These are phyloP conservation scores for Vanessa cardui DNA, from an alignment of 2,888 invertebrate species.

Conservation along the genomic window DNA sequence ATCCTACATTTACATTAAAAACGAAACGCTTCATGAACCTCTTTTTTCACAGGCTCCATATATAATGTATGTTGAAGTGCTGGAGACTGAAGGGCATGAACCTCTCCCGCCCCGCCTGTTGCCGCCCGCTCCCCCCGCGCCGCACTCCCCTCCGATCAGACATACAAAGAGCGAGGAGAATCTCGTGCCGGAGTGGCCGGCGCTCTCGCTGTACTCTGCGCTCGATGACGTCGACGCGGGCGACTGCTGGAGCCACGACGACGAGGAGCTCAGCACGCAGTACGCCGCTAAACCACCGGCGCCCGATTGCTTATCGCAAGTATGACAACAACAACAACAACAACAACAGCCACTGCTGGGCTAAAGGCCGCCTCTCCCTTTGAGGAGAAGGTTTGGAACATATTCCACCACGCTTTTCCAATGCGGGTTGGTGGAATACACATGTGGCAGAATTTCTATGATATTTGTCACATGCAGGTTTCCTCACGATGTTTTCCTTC, in stretches of 20 bases:
- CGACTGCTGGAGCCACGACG: constrained; percentile 97
- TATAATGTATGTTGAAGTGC: constrained; percentile 98
- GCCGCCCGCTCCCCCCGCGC: constrained; percentile 89
- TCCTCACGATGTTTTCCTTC: no score
- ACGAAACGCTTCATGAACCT: neutral
- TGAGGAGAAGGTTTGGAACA: no score
- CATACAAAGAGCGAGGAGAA: constrained; percentile 98
- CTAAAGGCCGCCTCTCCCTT: no score
- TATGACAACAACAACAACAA: no score
- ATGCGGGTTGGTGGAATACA: no score
- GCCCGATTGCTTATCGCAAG: constrained; percentile 89
- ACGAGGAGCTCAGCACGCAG: constrained; percentile 89
- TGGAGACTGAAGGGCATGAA: constrained; percentile 89
- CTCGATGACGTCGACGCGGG: constrained; percentile 75
- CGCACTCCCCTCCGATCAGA: constrained; percentile 86
- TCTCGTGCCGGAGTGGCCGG: constrained; percentile 84
- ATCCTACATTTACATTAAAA: neutral
- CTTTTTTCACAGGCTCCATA: constrained; percentile 89
- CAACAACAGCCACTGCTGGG: no score
- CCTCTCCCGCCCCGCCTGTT: constrained; percentile 95
- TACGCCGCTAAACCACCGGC: constrained; percentile 66
- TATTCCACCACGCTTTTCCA: no score
- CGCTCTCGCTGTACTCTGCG: constrained; percentile 68
- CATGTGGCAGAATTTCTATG: no score
- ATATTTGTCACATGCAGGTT: no score